Base-by-base conservation (phyloP, 1,140 invertebrate genomes). In the Drosophila suzukii region DNA sequence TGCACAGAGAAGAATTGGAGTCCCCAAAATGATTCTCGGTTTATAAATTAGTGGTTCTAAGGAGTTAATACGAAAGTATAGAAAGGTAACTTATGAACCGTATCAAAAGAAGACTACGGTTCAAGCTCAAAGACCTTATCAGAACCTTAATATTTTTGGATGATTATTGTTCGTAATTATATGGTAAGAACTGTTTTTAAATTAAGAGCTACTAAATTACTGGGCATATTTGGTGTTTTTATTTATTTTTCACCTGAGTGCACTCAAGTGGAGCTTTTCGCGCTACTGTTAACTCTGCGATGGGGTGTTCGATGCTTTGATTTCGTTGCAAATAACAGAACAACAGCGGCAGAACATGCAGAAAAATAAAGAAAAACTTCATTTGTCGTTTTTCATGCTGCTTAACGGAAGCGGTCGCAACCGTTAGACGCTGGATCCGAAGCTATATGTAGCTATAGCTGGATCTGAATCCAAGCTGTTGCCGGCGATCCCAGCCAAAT, bases 401-500 rank as follows among this genome's bases (percentile, higher is more conserved):
- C 75, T 77, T 78, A 78, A 78, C 75, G 75, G 75, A 78, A 78
- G 75, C 74, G 58, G 27, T 68, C 20, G 75, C 74, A 60, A 78
- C 75, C 75, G 75, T 78, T 78, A 78, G 75, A 53, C 72, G 47
- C 47, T 68, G 65, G 47, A 68, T 66, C 65, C 61, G 15, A 41
- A 12, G 63, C 58, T 49, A 60, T 20, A 67, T 46, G 36, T 17
- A 73, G 70, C 34, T 71, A 43, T 24, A 47, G 41, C 4, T 59
- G 54, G 1, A 57, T 41, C 30, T 63, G 72, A 75, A 71, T 77
- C 53, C 55, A 50, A 82, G 73, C 75, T 78, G 63, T 70, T 75
- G 55, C 80, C 71, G 78, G 62, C 76, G 78, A 78, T 81, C 76
- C 79, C 53, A 75, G 71, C 80, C 71, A 88, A 88, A 89, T 79